Conservation (phyloP, 2,888 invertebrate species). For the Nesidiocoris tenuis region DNA sequence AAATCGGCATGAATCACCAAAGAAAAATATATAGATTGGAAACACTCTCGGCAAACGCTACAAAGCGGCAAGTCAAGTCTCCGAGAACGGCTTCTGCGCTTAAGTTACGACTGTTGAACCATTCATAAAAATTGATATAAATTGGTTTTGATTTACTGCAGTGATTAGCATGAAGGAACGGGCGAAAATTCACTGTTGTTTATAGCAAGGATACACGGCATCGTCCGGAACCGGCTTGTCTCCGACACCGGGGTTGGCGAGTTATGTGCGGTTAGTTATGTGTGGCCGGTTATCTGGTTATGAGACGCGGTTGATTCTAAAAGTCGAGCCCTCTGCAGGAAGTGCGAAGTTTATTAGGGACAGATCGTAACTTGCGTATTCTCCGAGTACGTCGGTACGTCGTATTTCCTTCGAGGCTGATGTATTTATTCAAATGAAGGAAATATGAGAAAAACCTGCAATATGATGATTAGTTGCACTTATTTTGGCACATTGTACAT, state of each 20-base stretch:
- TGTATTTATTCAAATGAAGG: no score
- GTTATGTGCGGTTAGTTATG: neutral
- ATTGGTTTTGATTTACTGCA: neutral
- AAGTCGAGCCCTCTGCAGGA: constrained; percentile 5
- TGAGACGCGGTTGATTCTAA: no score
- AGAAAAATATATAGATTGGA: neutral
- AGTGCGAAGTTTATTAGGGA: constrained; percentile 14
- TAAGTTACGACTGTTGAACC: neutral
- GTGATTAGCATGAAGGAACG: neutral
- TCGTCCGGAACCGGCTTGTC: neutral
- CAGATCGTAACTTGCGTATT: neutral
- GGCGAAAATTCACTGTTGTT: neutral
- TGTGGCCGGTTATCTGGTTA: neutral
- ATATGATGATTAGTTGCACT: no score
- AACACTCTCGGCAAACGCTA: neutral
- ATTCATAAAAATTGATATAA: neutral
- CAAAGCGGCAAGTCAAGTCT: neutral
- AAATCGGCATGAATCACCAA: neutral
- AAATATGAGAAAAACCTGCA: no score
- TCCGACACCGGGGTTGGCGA: neutral
- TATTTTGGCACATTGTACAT: no score
- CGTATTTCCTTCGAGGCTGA: no score
- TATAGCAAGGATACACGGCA: neutral
- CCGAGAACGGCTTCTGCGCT: neutral
- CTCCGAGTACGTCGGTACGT: no score